Conservation (phyloP, 2,797 vertebrate species). For the Aratinga solstitialis region DNA sequence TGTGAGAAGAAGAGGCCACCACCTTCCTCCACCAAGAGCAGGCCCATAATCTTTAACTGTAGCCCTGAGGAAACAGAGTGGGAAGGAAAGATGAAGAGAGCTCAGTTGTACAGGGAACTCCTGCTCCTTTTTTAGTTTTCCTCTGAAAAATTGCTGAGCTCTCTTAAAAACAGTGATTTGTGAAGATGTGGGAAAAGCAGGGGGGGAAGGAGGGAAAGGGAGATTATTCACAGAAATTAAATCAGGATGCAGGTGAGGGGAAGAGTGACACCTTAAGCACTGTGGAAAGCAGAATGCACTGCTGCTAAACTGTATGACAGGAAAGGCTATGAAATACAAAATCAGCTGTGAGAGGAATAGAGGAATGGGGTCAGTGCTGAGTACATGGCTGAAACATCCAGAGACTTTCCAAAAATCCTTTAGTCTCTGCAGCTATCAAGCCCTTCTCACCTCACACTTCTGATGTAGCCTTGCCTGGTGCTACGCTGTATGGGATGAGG, state of each 20-base stretch:
- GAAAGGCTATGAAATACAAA: not conserved
- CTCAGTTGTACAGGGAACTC: not conserved
- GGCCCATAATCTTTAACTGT: not conserved
- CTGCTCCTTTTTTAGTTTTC: not conserved
- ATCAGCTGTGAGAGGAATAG: not conserved
- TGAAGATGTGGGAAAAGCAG: not conserved
- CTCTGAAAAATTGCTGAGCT: not conserved
- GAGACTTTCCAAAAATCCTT: not conserved
- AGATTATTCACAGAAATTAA: not conserved
- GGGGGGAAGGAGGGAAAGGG: not conserved
- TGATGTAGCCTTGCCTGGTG: not conserved
- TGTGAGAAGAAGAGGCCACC: not conserved
- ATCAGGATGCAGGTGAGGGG: not conserved
- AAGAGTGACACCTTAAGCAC: not conserved
- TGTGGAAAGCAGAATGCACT: not conserved
- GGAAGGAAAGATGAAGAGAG: not conserved
- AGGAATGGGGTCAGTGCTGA: not conserved
- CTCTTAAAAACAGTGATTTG: not conserved
- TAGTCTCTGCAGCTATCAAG: not conserved
- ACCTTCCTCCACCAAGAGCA: not conserved
- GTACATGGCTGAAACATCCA: not conserved
- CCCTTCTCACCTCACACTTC: not conserved
- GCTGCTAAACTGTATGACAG: not conserved
- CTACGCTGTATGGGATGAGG: fast-evolving
- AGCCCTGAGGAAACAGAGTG: not conserved